Evolutionary conservation across 2,113 vertebrate genomes (phyloP), one percentile per base, ranked within the genome.

Genomic region (Sardina pilchardus): DNA sequence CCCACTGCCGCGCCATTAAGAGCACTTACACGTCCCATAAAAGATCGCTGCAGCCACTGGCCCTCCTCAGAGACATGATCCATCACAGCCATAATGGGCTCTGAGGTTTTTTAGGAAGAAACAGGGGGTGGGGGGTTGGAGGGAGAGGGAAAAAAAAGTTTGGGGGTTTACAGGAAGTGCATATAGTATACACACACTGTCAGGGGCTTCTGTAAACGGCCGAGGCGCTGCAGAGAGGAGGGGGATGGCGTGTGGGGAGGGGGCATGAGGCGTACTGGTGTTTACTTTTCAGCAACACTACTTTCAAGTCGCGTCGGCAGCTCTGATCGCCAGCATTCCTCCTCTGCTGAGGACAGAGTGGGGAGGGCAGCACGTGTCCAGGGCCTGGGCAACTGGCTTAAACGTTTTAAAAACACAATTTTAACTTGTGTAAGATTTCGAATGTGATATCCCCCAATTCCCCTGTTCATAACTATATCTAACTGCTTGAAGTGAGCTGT

Each of bases 141-240:
- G 30, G 12, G 26, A 12, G 3, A 8, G 21, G 21, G 59, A 3
- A 8, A 71, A 26, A 87, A 91, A 85, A 81, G 42, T 82, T 47
- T 93, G 92, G 93, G 93, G 93, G 93, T 95, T 95, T 93, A 92
- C 90, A 94, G 94, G 90, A 92, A 94, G 94, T 93, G 93, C 90
- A 86, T 90, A 87, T 89, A 94, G 91, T 94, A 92, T 95, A 96
- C 93, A 96, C 95, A 95, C 94, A 93, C 94, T 95, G 94, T 95
- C 95, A 95, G 93, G 91, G 30, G 91, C 93, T 94, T 94, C 95
- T 94, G 92, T 95, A 95, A 95, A 96, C 71, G 71, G 71, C 34
- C 30, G 34, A 78, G 71, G 71, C 34, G 71, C 71, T 78, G 71
- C 95, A 95, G 91, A 93, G 45, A 47, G 50, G 63, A 86, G 63